Conservation (phyloP, 2,113 vertebrate genomes). For the Myanophis thanlyinensis region DNA sequence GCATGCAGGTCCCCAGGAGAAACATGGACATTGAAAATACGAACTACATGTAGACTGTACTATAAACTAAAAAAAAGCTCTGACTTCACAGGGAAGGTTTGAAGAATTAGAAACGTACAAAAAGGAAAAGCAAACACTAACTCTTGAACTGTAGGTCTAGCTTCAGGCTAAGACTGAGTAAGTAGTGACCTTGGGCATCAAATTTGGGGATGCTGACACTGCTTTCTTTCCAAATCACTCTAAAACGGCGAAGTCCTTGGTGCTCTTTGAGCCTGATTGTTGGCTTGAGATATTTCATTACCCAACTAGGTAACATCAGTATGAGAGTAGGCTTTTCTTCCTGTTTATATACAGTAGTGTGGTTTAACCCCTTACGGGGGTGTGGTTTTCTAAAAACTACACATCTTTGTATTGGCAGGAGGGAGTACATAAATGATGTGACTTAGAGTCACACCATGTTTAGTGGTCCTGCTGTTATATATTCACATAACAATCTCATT, state of each 20-base stretch:
- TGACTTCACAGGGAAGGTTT: neutral
- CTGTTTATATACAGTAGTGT: neutral
- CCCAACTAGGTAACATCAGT: neutral
- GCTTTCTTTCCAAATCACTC: neutral
- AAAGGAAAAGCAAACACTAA: neutral
- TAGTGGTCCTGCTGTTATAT: neutral
- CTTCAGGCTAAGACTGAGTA: neutral
- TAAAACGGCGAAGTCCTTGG: neutral
- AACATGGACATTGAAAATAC: neutral
- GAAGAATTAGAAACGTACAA: neutral
- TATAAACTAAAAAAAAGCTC: neutral
- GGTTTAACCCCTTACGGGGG: neutral
- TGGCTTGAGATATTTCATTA: neutral
- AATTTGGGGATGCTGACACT: neutral
- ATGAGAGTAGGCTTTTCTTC: neutral
- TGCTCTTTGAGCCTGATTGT: neutral
- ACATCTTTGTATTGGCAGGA: neutral
- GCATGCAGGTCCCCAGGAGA: neutral
- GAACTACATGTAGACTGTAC: neutral
- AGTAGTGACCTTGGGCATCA: neutral
- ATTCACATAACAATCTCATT: neutral
- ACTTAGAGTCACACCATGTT: neutral
- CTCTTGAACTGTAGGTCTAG: neutral
- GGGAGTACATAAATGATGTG: neutral
- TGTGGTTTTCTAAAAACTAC: neutral